Percentiles rank a stretch among this genome's conserved stretches.
phyloP scores from a whole-genome alignment of 2,113 vertebrate species.

The Perca flavescens region DNA sequence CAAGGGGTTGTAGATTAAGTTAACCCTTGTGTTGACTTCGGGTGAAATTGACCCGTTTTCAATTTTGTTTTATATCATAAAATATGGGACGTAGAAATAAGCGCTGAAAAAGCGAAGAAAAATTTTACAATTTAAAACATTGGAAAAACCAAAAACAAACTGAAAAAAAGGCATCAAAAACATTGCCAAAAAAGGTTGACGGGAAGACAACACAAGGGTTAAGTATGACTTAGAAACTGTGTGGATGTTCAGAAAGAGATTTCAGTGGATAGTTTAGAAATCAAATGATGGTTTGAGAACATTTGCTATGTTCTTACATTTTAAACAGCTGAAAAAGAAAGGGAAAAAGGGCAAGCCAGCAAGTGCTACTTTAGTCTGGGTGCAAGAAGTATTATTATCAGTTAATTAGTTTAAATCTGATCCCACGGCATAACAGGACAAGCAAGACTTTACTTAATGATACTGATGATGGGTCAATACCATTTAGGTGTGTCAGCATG shows the following conservation, averaged over 20 bases:
- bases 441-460: background rate
- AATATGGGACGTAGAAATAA: too few relatives aligned
- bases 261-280: background rate
- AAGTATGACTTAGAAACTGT: background rate
- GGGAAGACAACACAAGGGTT: too few relatives aligned
- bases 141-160: too few relatives aligned
- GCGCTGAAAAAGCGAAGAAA: too few relatives aligned
- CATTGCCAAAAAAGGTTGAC: too few relatives aligned
- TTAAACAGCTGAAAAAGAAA: background rate
- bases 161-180: too few relatives aligned
- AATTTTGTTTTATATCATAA: too few relatives aligned
- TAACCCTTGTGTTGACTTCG: too few relatives aligned
- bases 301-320: background rate
- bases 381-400: background rate
- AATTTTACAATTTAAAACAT: too few relatives aligned
- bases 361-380: background rate
- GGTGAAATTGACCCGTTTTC: too few relatives aligned
- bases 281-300: background rate
- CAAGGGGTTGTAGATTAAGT: background rate
- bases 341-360: background rate
- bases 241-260: background rate
- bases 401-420: background rate
- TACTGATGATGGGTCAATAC: background rate
- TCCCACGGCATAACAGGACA: background rate
- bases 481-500: background rate